Evolutionary conservation across 23 tunicate species (phyloP).

Genomic region (Corella eumyota): DNA sequence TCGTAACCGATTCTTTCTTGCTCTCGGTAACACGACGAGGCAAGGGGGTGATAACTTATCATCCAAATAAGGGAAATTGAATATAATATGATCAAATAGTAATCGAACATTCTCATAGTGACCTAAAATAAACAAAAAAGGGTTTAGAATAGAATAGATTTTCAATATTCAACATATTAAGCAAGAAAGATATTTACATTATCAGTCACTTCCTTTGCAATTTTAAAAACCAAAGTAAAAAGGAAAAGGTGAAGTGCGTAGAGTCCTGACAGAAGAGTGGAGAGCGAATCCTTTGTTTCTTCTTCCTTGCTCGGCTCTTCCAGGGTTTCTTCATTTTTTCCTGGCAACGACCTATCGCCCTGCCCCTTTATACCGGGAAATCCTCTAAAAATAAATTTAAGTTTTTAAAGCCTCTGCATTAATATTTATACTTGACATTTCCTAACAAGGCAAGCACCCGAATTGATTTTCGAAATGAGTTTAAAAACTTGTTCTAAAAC

Average conservation of each 20-base stretch:
- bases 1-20: constrained; percentile 21
- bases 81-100: constrained; percentile 27
- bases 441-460: too few species aligned
- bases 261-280: constrained; percentile 41
- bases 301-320: background rate
- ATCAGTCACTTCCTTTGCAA: constrained; percentile 30
- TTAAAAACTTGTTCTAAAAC: too few species aligned
- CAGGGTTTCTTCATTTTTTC: background rate
- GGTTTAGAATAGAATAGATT: background rate
- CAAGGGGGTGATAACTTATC: constrained; percentile 32
- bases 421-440: too few species aligned
- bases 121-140: too few species aligned
- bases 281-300: constrained; percentile 1
- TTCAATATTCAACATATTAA: background rate
- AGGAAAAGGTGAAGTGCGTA: constrained; percentile 57
- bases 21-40: constrained; percentile 29
- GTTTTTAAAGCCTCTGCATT: background rate
- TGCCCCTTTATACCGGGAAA: constrained; percentile 6
- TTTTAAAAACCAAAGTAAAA: constrained; percentile 29
- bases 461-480: too few species aligned
- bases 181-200: constrained; percentile 30
- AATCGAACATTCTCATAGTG: constrained; percentile 30
- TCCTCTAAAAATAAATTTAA: background rate
- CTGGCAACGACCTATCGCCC: background rate
- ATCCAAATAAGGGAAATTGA: constrained; percentile 18